A percentile compares a stretch with the other conserved stretches of the same genome.
phyloP scores from a whole-genome alignment of 2,797 vertebrate species.

The Lagocephalus sceleratus region DNA sequence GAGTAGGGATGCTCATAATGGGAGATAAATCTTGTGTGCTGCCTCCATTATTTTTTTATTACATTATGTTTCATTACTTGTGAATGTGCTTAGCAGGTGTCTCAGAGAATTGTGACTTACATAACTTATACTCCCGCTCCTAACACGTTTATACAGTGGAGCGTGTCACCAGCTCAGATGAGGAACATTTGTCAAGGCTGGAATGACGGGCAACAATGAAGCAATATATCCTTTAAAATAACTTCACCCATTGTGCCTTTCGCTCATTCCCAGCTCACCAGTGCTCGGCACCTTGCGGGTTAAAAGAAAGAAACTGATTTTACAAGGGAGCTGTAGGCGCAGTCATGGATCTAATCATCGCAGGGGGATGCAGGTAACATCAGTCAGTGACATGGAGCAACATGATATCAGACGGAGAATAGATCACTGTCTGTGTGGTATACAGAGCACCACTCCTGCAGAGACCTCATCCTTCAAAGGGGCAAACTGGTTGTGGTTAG shows the following conservation, averaged over 20 bases:
- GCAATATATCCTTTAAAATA: slow-evolving; percentile 65
- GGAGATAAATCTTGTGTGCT: slow-evolving; percentile 55
- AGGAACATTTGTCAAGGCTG: slow-evolving; percentile 67
- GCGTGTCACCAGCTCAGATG: slow-evolving; percentile 60
- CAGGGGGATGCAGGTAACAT: slow-evolving; percentile 69
- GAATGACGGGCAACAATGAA: slow-evolving; percentile 55
- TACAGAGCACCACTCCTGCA: slow-evolving; percentile 67
- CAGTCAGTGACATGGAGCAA: slow-evolving; percentile 79
- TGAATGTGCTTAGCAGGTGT: slow-evolving; percentile 65
- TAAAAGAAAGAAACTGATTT: slow-evolving; percentile 70
- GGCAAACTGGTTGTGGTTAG: slow-evolving; percentile 79
- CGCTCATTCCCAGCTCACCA: slow-evolving; percentile 8
- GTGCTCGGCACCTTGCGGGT: slow-evolving; percentile 37
- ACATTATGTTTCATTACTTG: slow-evolving; percentile 62
- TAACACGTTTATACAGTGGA: slow-evolving; percentile 63
- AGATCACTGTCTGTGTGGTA: slow-evolving; percentile 74
- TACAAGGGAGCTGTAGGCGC: slow-evolving; percentile 69
- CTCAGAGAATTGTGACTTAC: slow-evolving; percentile 56
- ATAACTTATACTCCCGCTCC: slow-evolving; percentile 60
- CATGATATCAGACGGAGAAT: slow-evolving; percentile 74
- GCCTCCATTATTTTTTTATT: slow-evolving; percentile 60
- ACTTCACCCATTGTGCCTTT: slow-evolving; percentile 39
- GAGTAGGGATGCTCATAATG: slow-evolving; percentile 46
- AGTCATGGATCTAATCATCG: slow-evolving; percentile 77
- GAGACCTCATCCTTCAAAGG: slow-evolving; percentile 76